phyloP scores from a whole-genome alignment of 2,797 vertebrate species.

The Xyrichtys novacula region DNA sequence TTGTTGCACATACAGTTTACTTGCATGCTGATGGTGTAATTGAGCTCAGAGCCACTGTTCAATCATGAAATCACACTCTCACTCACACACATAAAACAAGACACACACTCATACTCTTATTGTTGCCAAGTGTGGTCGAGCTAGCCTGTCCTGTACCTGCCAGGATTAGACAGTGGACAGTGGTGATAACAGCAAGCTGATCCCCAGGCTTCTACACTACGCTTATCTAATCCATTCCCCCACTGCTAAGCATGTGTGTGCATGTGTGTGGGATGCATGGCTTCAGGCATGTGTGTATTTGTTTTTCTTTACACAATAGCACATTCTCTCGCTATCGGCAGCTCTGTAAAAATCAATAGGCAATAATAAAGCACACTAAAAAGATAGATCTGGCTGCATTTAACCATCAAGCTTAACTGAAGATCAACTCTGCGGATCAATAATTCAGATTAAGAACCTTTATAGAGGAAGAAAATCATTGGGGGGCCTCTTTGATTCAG shows the following conservation, averaged over 20 bases:
- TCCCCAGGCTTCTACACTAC: slow-evolving; percentile 37
- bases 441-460: slow-evolving; percentile 33
- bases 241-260: background rate
- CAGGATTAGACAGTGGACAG: slow-evolving; percentile 62
- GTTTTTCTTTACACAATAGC: slow-evolving; percentile 20
- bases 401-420: slow-evolving; percentile 21
- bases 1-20: too few relatives aligned
- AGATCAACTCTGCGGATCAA: slow-evolving; percentile 34
- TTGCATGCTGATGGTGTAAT: background rate
- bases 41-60: background rate
- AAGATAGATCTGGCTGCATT: slow-evolving; percentile 16
- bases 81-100: slow-evolving; percentile 6
- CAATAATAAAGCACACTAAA: slow-evolving; percentile 24
- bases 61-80: slow-evolving; percentile 1
- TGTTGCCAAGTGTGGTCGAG: slow-evolving; percentile 28
- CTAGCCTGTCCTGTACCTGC: slow-evolving; percentile 48
- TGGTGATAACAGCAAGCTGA: slow-evolving; percentile 66
- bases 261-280: background rate
- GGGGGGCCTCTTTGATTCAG: slow-evolving; percentile 7
- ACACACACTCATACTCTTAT: background rate
- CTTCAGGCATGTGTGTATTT: background rate
- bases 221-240: slow-evolving; percentile 35
- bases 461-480: slow-evolving; percentile 16
- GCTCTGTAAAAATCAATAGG: slow-evolving; percentile 38
- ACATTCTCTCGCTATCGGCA: slow-evolving; percentile 7